Evolutionary conservation across 2,113 vertebrate genomes (phyloP).

Genomic region (Pollachius pollachius): DNA sequence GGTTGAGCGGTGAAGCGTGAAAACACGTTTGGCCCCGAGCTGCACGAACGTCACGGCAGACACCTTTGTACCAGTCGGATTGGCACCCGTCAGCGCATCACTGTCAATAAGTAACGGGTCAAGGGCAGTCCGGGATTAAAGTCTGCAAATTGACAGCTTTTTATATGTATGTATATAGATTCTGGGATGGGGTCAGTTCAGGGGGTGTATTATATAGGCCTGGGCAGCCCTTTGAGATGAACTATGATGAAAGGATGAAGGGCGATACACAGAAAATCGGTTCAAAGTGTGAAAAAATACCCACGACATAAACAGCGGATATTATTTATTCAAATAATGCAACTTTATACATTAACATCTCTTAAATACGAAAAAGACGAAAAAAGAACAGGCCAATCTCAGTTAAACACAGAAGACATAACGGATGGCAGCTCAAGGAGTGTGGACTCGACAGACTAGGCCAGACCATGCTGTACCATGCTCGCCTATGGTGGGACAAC

Average conservation of each 20-base stretch:
- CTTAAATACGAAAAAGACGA: conserved; percentile 69
- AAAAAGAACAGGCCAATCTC: conserved; percentile 36
- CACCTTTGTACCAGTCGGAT: neutral
- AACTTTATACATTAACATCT: conserved; percentile 61
- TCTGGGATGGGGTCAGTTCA: too few species aligned
- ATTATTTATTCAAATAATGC: conserved; percentile 78
- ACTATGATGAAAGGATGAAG: too few species aligned
- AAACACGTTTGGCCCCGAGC: conserved; percentile 23
- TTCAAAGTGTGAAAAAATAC: neutral
- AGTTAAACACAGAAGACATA: conserved; percentile 34
- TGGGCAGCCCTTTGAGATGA: too few species aligned
- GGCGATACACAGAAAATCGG: neutral
- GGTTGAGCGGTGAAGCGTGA: conserved; percentile 36
- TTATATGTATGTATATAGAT: neutral
- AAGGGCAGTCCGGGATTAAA: too few species aligned
- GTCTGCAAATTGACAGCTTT: neutral
- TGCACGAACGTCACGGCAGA: conserved; percentile 21
- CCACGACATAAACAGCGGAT: conserved; percentile 47
- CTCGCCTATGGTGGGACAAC: too few species aligned
- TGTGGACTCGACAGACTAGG: too few species aligned
- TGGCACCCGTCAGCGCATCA: neutral
- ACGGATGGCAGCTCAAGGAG: neutral
- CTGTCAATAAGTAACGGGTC: too few species aligned
- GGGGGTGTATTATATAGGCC: too few species aligned
- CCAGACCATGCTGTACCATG: too few species aligned